Conservation (phyloP, 1,140 invertebrate species). For the Cotesia glomerata region DNA sequence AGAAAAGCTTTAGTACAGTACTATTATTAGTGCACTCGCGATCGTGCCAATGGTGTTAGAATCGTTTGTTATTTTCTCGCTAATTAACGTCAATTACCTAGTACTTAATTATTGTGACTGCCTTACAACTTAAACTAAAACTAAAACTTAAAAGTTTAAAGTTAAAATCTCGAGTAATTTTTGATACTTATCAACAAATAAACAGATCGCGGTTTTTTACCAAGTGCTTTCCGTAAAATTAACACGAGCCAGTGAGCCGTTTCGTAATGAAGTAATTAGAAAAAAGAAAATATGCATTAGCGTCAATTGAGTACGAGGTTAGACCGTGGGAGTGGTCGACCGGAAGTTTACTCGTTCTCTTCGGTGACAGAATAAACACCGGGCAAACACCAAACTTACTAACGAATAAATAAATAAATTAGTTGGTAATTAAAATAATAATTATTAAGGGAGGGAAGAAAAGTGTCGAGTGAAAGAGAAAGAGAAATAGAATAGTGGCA, state of each 20-base stretch:
- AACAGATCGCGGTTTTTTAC: constrained; percentile 25
- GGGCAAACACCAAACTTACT: not conserved
- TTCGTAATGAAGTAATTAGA: constrained; percentile 7
- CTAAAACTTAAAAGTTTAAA: too few species aligned
- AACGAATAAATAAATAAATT: not conserved
- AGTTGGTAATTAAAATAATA: not conserved
- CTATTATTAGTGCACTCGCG: constrained; percentile 29
- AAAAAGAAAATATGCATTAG: constrained; percentile 14
- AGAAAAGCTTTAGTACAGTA: constrained; percentile 12
- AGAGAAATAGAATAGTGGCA: constrained; percentile 47
- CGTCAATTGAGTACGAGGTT: constrained; percentile 28
- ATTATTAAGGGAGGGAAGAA: not conserved
- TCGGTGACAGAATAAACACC: constrained; percentile 11
- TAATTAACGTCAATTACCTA: too few species aligned
- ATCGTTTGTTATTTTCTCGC: not conserved
- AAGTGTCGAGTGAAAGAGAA: not conserved
- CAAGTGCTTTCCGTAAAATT: not conserved
- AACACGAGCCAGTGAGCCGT: not conserved
- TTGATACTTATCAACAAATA: constrained; percentile 12
- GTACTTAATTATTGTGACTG: too few species aligned
- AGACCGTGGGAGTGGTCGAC: constrained; percentile 27
- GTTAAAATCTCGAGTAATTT: too few species aligned
- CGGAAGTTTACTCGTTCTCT: constrained; percentile 25
- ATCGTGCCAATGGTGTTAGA: not conserved
- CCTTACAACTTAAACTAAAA: too few species aligned